Evolutionary conservation across 1,140 invertebrate genomes (phyloP), one percentile per base, ranked within the genome.

Genomic region (Chironomus tepperi): DNA sequence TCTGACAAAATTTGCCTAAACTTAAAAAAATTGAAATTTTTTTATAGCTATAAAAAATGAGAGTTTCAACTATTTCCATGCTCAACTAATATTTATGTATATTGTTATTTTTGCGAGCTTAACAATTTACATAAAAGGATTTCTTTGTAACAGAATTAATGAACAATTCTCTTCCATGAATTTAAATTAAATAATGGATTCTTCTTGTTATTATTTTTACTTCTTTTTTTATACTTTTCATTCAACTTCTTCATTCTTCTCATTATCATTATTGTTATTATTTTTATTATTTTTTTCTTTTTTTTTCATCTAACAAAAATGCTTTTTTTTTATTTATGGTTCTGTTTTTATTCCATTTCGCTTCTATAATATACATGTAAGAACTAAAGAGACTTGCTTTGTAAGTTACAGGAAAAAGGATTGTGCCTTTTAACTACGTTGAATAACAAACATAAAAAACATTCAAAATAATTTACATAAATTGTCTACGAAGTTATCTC

Each of bases 111-210:
- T 34, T 34, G 24, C 24, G 24, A 34, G 24, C 24, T 34, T 34
- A 1, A 34, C n/a, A 57, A 12, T 57, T 57, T 57, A 57, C 47
- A 57, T 57, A 57, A 57, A 57, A 57, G 47, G 47, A 34, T 57
- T 57, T 15, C 47, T 15, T 57, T 57, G 47, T n/a, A 12, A 57
- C 47, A 57, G 47, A n/a, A 57, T 57, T 57, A 57, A 57, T 57
- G 47, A 57, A n/a, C 47, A 57, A 57, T 57, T 15, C n/a, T 57
- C 47, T 57, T 57, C 47, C 47, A 57, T 57, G 47, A 57, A 57
- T 57, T 57, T 57, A 57, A 57, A n/a, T 57, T 34, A 34, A 34
- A 34, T 34, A 34, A 34, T 34, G 24, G 24, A 34, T 34, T 34
- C 24, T 34, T 34, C 24, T 34, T 34, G 24, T 34, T 34, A 34